A percentile compares a stretch with the other conserved stretches of the same genome.
Evolutionary conservation across 2,888 invertebrate species (phyloP).

Genomic region (Tipula confusa): DNA sequence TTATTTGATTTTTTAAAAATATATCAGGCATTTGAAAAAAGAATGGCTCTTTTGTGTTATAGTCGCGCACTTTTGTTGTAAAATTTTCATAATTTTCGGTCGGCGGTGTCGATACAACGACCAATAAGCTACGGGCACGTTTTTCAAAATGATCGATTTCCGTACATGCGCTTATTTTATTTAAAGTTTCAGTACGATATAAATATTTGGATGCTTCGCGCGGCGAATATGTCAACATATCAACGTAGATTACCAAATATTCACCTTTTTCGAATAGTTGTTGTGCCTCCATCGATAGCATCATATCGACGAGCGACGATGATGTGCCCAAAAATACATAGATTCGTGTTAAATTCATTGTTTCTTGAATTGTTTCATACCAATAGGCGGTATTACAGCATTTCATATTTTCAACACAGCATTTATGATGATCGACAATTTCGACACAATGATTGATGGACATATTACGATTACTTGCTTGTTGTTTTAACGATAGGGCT

Average conservation of each 20-base stretch:
- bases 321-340: conserved; percentile 90
- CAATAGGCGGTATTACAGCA: conserved; percentile 77
- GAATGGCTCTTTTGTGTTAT: conserved; percentile 76
- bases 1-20: conserved; percentile 43
- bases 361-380: conserved; percentile 75
- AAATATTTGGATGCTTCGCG: conserved; percentile 73
- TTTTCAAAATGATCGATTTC: conserved; percentile 55
- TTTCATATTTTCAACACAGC: conserved; percentile 68
- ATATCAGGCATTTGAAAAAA: conserved; percentile 64
- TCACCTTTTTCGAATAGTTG: conserved; percentile 86
- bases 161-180: conserved; percentile 57
- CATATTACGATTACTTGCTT: conserved; percentile 73
- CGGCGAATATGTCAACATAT: conserved; percentile 80
- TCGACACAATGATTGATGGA: conserved; percentile 74
- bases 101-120: conserved; percentile 85
- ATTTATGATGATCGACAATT: conserved; percentile 67
- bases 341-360: conserved; percentile 83
- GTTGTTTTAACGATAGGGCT: conserved; percentile 71
- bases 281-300: conserved; percentile 84
- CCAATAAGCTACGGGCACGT: conserved; percentile 75
- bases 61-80: conserved; percentile 70
- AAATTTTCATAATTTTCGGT: conserved; percentile 68
- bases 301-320: conserved; percentile 82
- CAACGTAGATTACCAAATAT: conserved; percentile 93
- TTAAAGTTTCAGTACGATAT: conserved; percentile 60